A percentile compares a stretch with the other conserved stretches of the same genome.
Conservation (phyloP, 2,797 vertebrate species). For the Ctenosaura bakeri region DNA sequence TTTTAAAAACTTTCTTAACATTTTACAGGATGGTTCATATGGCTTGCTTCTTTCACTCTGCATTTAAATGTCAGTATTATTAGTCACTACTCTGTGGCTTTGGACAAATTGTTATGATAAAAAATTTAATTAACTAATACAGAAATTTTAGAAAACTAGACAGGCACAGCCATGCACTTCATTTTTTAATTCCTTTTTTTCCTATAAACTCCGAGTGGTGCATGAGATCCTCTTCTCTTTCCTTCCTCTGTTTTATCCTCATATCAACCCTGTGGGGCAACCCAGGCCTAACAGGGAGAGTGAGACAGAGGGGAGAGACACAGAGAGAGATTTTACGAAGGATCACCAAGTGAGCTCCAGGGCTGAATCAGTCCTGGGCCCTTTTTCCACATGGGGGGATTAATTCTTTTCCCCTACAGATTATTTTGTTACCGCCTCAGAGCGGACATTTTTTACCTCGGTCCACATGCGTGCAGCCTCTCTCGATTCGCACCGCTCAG, state of each 20-base stretch:
- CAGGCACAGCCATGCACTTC: background rate
- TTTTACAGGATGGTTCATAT: background rate
- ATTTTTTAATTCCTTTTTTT: background rate
- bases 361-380: background rate
- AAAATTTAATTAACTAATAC: slow-evolving; percentile 8
- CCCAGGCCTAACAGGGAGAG: too few species aligned
- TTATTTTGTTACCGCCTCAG: too few species aligned
- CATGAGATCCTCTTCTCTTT: background rate
- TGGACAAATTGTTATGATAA: background rate
- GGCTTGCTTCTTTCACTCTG: slow-evolving; percentile 2
- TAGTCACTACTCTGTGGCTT: background rate
- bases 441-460: too few species aligned
- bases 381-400: too few species aligned
- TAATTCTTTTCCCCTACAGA: too few species aligned
- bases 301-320: too few species aligned
- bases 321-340: background rate
- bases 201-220: too few species aligned
- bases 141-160: background rate
- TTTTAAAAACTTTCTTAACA: background rate
- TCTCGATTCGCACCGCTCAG: too few species aligned
- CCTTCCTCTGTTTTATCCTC: background rate
- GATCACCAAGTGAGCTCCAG: background rate
- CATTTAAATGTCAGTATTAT: background rate
- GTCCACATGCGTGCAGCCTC: too few species aligned
- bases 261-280: background rate